A percentile compares a stretch with the other conserved stretches of the same genome.
Evolutionary conservation across 2,888 invertebrate species (phyloP).

Genomic region (Fissipunctia ypsillon): DNA sequence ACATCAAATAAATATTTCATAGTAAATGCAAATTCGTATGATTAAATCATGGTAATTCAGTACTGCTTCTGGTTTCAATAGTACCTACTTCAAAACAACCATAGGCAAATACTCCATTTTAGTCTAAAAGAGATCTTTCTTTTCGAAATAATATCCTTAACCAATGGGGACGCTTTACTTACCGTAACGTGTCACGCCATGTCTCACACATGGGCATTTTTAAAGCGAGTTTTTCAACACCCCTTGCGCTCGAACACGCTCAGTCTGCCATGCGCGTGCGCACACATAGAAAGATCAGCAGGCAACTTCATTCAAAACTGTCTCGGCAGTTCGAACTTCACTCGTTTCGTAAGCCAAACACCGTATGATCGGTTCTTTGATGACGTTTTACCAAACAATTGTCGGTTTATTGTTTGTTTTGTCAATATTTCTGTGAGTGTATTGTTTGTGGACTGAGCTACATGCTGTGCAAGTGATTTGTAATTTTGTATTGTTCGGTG

Average conservation of each 20-base stretch:
- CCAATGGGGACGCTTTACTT: constrained; percentile 32
- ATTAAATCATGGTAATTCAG: neutral
- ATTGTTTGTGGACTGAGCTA: constrained; percentile 71
- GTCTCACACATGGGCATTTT: constrained; percentile 69
- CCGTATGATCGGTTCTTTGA: constrained; percentile 82
- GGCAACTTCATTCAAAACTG: constrained; percentile 86
- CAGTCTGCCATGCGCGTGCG: constrained; percentile 64
- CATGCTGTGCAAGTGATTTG: constrained; percentile 66
- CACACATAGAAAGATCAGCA: constrained; percentile 75
- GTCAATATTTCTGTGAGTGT: constrained; percentile 80
- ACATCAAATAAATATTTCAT: neutral
- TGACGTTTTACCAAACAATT: constrained; percentile 85
- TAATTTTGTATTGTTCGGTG: constrained; percentile 66
- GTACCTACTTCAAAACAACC: neutral
- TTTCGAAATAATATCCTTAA: constrained; percentile 34
- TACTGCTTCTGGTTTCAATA: neutral
- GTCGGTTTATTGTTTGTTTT: constrained; percentile 83
- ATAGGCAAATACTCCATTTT: neutral
- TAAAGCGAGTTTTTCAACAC: constrained; percentile 70
- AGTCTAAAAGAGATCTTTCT: neutral
- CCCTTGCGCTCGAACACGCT: constrained; percentile 73
- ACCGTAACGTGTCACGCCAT: constrained; percentile 42
- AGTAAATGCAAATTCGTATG: neutral
- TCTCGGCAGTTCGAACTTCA: constrained; percentile 81
- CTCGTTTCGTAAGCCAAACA: constrained; percentile 77